Base-by-base conservation (phyloP, 2,797 vertebrate species). In the Enteromius radiatus region DNA sequence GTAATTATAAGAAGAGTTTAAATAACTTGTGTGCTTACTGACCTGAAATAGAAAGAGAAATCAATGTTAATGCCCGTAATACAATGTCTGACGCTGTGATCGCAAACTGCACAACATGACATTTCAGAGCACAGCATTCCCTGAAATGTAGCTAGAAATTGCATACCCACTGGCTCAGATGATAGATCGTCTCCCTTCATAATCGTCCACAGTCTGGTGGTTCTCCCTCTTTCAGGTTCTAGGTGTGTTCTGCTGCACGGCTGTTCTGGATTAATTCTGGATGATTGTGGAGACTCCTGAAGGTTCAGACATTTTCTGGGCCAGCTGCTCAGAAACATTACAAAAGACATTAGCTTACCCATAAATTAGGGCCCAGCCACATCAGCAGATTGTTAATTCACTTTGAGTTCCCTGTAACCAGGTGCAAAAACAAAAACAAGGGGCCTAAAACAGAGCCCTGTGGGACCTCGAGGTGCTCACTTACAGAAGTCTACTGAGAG, bases 391-490 rank as follows among this genome's bases (percentile, higher is more conserved):
- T 88, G 85, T 86, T 88, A 88, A 88, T 86, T 88, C 83, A 64
- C 85, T 88, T 88, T 88, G 84, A 86, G 82, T 86, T 87, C 76
- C 33, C 64, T 84, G 84, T 88, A 88, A 88, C 87, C 87, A 88
- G 87, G 87, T 88, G 85, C 84, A 86, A 88, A 88, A 88, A 88
- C 85, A 88, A 88, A 88, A 88, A 86, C 85, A 88, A 84, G 76
- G 52, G 82, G 67, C 85, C 81, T 77, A 79, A 86, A 87, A 88
- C 67, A 45, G 84, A 88, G 84, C 76, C 84, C 76, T 82, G 84
- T 71, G 77, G 81, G 85, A 88, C 85, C 82, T 67, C 59, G 87
- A 87, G 85, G 87, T 88, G 87, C 87, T 88, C 85, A 82, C 85
- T 86, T 84, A 86, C 85, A 82, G 82, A 28, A 82, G 84, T 86